Conservation (phyloP, 1,140 invertebrate genomes). For the Belonocnema kinseyi region DNA sequence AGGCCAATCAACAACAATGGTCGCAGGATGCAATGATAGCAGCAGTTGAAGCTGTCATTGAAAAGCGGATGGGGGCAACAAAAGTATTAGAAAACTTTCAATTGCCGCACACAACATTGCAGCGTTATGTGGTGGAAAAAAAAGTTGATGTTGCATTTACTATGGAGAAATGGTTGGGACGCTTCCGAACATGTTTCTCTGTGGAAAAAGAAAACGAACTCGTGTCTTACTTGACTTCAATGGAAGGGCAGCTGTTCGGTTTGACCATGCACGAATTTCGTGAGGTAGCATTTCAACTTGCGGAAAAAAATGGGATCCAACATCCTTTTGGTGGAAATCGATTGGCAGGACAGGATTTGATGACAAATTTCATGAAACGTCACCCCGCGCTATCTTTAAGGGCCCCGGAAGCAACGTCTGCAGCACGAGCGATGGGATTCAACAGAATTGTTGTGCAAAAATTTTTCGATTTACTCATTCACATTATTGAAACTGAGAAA, state of each 20-base stretch:
- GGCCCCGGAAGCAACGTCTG: too few species aligned
- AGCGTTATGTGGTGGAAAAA: constrained; percentile 33
- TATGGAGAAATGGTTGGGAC: too few species aligned
- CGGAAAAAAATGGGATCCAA: constrained; percentile 50
- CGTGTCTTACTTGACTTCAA: too few species aligned
- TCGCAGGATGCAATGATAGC: too few species aligned
- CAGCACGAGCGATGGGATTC: constrained; percentile 37
- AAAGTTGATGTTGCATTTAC: too few species aligned
- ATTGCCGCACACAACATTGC: not conserved
- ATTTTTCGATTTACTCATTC: constrained; percentile 26
- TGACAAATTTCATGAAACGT: constrained; percentile 44
- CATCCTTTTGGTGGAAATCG: constrained; percentile 45
- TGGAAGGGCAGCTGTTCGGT: too few species aligned
- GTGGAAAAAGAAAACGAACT: too few species aligned
- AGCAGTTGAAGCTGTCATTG: not conserved
- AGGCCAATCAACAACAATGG: constrained; percentile 4
- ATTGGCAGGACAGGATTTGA: constrained; percentile 50
- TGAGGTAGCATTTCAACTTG: constrained; percentile 53
- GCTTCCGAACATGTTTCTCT: too few species aligned
- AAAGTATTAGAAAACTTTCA: not conserved
- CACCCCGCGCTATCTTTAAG: constrained; percentile 29
- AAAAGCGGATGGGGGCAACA: not conserved
- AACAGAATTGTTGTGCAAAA: constrained; percentile 33
- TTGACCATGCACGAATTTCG: constrained; percentile 39
- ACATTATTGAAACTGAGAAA: not conserved